Evolutionary conservation across 2,888 invertebrate genomes (phyloP).

Genomic region (Pilophorus perplexus): DNA sequence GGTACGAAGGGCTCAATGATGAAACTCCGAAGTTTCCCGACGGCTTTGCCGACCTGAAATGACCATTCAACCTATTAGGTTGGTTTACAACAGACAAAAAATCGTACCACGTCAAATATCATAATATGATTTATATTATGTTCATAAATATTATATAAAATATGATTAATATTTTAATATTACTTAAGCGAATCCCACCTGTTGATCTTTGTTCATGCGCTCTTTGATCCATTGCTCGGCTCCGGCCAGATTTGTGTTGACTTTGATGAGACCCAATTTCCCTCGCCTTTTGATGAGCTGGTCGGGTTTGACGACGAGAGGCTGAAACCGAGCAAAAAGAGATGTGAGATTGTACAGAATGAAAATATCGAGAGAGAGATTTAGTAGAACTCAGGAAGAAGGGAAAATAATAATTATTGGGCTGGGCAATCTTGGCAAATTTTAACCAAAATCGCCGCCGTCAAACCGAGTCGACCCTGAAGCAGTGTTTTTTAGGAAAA

Average conservation of each 20-base stretch:
- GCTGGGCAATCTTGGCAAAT: too few relatives aligned
- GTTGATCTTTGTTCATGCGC: slow-evolving; percentile 78
- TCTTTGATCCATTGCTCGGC: slow-evolving; percentile 84
- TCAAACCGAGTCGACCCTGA: too few relatives aligned
- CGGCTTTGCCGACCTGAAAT: slow-evolving; percentile 73
- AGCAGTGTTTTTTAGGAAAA: too few relatives aligned
- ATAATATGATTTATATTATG: not conserved
- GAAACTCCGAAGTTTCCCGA: slow-evolving; percentile 86
- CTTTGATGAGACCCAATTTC: slow-evolving; percentile 93
- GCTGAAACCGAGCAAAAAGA: too few relatives aligned
- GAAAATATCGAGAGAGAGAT: too few relatives aligned
- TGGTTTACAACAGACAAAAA: not conserved
- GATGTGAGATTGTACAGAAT: too few relatives aligned
- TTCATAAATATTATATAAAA: not conserved
- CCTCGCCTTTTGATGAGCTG: slow-evolving; percentile 98
- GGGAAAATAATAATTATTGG: too few relatives aligned
- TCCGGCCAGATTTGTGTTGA: slow-evolving; percentile 76
- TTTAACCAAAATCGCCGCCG: too few relatives aligned
- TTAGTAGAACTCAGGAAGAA: too few relatives aligned
- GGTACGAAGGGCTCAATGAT: slow-evolving; percentile 96
- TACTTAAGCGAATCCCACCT: slow-evolving; percentile 56
- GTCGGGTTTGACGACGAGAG: slow-evolving; percentile 97
- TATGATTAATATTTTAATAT: not conserved
- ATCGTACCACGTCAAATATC: not conserved
- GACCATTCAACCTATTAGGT: not conserved